Percentiles rank a stretch among this genome's conserved stretches.
phyloP scores from a whole-genome alignment of 1,140 invertebrate species.

The Zaprionus taronus region DNA sequence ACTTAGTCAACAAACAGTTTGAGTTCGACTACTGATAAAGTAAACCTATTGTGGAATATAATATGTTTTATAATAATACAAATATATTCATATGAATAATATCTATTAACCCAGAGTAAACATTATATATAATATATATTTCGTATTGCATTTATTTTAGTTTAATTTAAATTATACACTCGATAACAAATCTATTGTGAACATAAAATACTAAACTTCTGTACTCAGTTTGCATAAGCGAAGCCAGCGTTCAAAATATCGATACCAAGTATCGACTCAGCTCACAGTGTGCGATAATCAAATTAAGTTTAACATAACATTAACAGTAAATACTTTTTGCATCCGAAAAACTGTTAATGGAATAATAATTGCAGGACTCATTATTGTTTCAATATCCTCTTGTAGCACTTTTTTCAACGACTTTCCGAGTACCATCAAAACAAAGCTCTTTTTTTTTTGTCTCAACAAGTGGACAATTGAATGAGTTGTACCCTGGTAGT shows the following conservation, averaged over 20 bases:
- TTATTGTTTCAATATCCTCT: neutral
- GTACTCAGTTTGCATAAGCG: too few relatives aligned
- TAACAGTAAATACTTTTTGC: neutral
- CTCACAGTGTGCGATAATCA: neutral
- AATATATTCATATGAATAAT: neutral
- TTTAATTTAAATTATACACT: too few relatives aligned
- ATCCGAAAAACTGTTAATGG: neutral
- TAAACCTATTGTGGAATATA: neutral
- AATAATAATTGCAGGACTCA: neutral
- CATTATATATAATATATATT: too few relatives aligned
- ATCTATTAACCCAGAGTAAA: too few relatives aligned
- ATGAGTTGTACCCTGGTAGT: conserved; percentile 1
- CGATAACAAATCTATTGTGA: too few relatives aligned
- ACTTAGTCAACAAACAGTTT: neutral
- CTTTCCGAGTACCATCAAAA: neutral
- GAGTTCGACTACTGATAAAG: neutral
- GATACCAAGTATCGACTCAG: neutral
- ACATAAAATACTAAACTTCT: neutral
- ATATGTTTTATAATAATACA: neutral
- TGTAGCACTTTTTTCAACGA: neutral
- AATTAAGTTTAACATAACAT: neutral
- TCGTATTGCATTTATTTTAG: too few relatives aligned
- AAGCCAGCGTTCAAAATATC: neutral
- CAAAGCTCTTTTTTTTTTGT: neutral
- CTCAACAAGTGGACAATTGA: conserved; percentile 24